These are phyloP conservation scores for Bemisia tabaci DNA, from an alignment of 1,140 invertebrate species.

Conservation along the genomic window DNA sequence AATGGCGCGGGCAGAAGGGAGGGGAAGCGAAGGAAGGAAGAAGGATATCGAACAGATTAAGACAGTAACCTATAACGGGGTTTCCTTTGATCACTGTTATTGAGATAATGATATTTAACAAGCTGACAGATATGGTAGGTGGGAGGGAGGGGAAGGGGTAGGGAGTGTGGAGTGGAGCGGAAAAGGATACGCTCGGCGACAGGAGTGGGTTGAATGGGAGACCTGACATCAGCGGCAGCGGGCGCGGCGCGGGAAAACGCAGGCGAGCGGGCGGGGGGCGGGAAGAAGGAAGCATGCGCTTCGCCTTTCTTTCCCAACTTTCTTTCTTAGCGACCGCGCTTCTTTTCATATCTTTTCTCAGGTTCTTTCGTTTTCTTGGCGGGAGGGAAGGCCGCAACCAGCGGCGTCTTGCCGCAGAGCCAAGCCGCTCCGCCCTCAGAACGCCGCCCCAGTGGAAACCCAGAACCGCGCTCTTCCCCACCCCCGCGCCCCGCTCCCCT, in stretches of 20 bases:
- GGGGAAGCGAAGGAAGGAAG: not conserved
- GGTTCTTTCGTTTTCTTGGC: not conserved
- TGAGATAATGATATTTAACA: not conserved
- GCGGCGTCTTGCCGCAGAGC: not conserved
- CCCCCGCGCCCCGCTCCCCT: no score
- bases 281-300: not conserved
- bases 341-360: not conserved
- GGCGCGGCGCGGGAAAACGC: not conserved
- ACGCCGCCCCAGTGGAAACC: not conserved
- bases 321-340: not conserved
- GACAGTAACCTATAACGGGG: not conserved
- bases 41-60: not conserved
- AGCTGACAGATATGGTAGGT: not conserved
- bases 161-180: not conserved
- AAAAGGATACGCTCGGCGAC: no score
- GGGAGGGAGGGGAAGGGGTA: not conserved
- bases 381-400: not conserved
- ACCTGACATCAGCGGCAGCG: not conserved
- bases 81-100: not conserved
- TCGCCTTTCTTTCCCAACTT: not conserved
- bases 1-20: not conserved
- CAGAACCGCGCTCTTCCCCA: not conserved
- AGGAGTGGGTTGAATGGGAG: not conserved
- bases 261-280: not conserved
- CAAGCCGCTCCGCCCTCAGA: not conserved